Evolutionary conservation across 1,140 invertebrate genomes (phyloP), one percentile per base, ranked within the genome.

Genomic region (Drosophila elegans): DNA sequence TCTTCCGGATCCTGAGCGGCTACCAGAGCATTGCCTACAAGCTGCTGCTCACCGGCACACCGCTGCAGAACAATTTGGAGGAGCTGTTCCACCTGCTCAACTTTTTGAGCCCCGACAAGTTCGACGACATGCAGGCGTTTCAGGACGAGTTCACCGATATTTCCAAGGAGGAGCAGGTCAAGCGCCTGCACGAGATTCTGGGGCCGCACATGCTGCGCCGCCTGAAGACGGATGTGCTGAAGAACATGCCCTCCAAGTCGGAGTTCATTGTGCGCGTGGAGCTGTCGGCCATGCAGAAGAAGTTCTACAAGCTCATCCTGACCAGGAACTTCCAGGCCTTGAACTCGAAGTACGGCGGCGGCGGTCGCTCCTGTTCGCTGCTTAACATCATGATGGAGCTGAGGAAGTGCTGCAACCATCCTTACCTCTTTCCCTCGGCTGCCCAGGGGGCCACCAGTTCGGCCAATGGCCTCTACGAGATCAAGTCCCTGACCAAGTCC

Each of bases 391-490:
- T 49, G 46, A 13, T 49, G 27, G 46, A 49, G 3, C n/a, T 49
- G n/a, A n/a, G 46, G 7, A 49, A 49, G n/a, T 49, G 27, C 27
- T 49, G 46, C 12, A 49, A 49, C n/a, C 46, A 49, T 49, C 46
- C 46, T 3, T 49, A 49, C 3, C 27, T 49, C 3, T 49, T 49
- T 3, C 7, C 46, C 3, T 32, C 46, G 6, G 46, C 27, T 7
- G 12, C n/a, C 27, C 27, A 49, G n/a, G 46, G 32, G 27, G 46
- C 46, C 2, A 1, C 12, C n/a, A 32, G 11, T 1, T 29, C 27
- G 12, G 0, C n/a, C 1, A 13, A 7, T 13, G 46, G 46, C 10
- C 3, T 29, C 11, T 49, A 49, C 46, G 46, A 49, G n/a, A 9
- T 49, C 7, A 49, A 32, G 9, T 32, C 46, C 25, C 27, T 49